Evolutionary conservation across 2,888 invertebrate genomes (phyloP).

Genomic region (Leucophora obtusa): DNA sequence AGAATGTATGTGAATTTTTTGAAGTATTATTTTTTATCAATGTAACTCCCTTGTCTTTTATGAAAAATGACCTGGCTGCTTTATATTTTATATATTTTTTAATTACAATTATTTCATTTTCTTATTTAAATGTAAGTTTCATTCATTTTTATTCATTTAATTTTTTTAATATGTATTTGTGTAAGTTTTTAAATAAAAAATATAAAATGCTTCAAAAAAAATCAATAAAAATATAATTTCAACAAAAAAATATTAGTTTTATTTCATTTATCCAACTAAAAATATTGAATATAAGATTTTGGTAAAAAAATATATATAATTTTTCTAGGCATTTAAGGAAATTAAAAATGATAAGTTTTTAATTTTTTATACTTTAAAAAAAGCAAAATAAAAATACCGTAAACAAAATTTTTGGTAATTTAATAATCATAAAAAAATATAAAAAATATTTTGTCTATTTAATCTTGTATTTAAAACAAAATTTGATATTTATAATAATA

Average conservation of each 20-base stretch:
- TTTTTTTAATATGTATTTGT: conserved; percentile 51
- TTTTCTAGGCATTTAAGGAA: conserved; percentile 42
- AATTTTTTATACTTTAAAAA: conserved; percentile 54
- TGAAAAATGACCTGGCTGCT: conserved; percentile 31
- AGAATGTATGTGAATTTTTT: conserved; percentile 30
- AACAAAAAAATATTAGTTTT: conserved; percentile 59
- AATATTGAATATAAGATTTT: conserved; percentile 4
- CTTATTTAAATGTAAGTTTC: conserved; percentile 10
- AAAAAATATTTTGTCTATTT: conserved; percentile 61
- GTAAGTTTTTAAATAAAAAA: conserved; percentile 55
- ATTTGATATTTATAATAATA: conserved; percentile 48
- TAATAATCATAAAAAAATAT: conserved; percentile 34
- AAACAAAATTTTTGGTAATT: conserved; percentile 33
- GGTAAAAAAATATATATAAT: conserved; percentile 9
- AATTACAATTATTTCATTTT: conserved; percentile 8
- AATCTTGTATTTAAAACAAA: conserved; percentile 51
- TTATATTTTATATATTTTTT: conserved; percentile 30
- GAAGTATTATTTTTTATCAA: conserved; percentile 29
- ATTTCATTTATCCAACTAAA: conserved; percentile 43
- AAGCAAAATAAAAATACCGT: conserved; percentile 11
- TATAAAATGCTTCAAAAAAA: conserved; percentile 62
- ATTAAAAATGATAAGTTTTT: conserved; percentile 24
- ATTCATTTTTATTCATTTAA: conserved; percentile 28
- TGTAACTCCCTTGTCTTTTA: conserved; percentile 17
- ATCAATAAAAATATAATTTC: conserved; percentile 62